These are phyloP conservation scores for Pygmarrhopalites habei DNA, from an alignment of 1,140 invertebrate species.

Conservation along the genomic window DNA sequence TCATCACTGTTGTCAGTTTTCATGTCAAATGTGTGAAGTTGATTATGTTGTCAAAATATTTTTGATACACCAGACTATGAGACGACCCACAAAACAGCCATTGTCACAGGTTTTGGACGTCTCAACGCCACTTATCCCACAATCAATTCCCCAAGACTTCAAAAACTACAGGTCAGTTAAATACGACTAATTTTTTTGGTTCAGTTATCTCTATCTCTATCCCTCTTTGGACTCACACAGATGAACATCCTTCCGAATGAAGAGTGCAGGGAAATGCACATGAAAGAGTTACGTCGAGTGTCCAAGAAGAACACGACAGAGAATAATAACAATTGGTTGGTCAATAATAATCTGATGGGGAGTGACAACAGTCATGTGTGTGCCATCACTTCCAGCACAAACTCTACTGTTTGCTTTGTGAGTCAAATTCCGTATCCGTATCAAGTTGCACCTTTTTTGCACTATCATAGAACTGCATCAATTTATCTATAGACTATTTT, in stretches of 20 bases:
- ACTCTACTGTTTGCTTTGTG: conserved; percentile 34
- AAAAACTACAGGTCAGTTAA: too few species aligned
- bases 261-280: conserved; percentile 22
- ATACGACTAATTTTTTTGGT: too few species aligned
- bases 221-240: too few species aligned
- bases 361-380: conserved; percentile 26
- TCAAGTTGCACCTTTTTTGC: too few species aligned
- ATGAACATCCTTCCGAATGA: conserved; percentile 21
- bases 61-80: background rate
- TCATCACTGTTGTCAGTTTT: too few species aligned
- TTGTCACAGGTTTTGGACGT: conserved; percentile 28
- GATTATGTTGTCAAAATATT: too few species aligned
- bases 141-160: conserved; percentile 14
- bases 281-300: conserved; percentile 9
- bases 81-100: conserved; percentile 9
- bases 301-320: conserved; percentile 16
- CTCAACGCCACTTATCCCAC: conserved; percentile 11
- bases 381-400: conserved; percentile 25
- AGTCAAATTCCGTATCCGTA: too few species aligned
- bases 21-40: too few species aligned
- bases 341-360: conserved; percentile 19
- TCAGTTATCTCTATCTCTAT: too few species aligned
- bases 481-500: too few species aligned
- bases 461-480: too few species aligned
- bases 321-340: background rate